Conservation (phyloP, 1,140 invertebrate species). For the Centruroides vittatus region DNA sequence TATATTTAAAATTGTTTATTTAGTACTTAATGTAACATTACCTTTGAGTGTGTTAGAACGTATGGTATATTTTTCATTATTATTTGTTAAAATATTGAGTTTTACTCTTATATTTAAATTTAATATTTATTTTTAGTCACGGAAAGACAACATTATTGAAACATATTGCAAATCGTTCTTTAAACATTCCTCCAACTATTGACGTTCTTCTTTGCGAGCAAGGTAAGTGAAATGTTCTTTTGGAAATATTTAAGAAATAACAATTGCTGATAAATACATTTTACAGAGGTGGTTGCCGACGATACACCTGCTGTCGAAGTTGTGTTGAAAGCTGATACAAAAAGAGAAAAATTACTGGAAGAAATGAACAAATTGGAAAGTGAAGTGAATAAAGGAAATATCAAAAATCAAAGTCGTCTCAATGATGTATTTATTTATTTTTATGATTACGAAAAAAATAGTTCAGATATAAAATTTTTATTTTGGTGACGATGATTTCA, state of each 20-base stretch:
- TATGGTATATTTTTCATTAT: no score
- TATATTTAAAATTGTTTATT: no score
- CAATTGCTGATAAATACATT: slow-evolving; percentile 8
- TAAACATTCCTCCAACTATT: slow-evolving; percentile 89
- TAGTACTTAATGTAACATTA: no score
- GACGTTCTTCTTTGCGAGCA: slow-evolving; percentile 98
- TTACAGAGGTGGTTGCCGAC: slow-evolving; percentile 77
- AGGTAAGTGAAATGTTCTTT: slow-evolving; percentile 25
- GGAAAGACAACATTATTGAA: slow-evolving; percentile 97
- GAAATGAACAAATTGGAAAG: slow-evolving; percentile 69
- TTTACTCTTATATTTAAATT: no score
- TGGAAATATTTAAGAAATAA: not conserved
- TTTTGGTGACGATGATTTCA: slow-evolving; percentile 21
- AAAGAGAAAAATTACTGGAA: slow-evolving; percentile 60
- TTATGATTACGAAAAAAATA: no score
- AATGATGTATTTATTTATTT: slow-evolving; percentile 48
- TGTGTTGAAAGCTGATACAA: slow-evolving; percentile 82
- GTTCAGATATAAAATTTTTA: no score
- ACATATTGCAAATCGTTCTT: slow-evolving; percentile 73
- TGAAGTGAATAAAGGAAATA: slow-evolving; percentile 48
- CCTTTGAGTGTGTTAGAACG: no score
- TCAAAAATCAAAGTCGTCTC: slow-evolving; percentile 52
- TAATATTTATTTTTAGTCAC: slow-evolving; percentile 41
- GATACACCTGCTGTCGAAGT: slow-evolving; percentile 80
- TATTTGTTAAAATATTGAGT: no score